phyloP scores from a whole-genome alignment of 2,888 invertebrate genomes.

The Prionchulus punctatus region DNA sequence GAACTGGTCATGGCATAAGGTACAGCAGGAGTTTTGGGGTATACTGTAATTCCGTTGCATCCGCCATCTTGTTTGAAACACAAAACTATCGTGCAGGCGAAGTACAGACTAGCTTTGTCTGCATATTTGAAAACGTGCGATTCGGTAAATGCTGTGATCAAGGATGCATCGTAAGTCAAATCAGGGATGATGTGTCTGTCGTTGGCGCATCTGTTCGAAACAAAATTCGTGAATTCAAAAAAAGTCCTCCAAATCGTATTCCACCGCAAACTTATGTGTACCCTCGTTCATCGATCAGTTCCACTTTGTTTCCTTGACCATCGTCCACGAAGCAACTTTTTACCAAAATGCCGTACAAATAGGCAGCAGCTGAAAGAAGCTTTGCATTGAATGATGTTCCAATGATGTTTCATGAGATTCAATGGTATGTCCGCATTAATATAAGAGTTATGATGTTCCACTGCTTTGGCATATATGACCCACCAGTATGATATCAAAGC shows the following conservation, averaged over 20 bases:
- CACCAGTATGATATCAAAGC: too few relatives aligned
- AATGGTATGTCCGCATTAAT: too few relatives aligned
- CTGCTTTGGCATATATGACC: too few relatives aligned
- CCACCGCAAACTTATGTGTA: too few relatives aligned
- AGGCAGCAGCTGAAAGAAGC: too few relatives aligned
- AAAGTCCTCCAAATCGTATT: not conserved
- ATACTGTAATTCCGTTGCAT: constrained; percentile 27
- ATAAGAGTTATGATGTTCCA: too few relatives aligned
- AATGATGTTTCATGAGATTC: too few relatives aligned
- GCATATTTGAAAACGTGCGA: constrained; percentile 31
- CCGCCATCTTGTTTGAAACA: constrained; percentile 31
- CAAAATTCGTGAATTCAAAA: constrained; percentile 7
- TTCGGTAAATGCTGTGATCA: constrained; percentile 19
- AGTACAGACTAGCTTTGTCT: constrained; percentile 28
- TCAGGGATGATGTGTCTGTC: constrained; percentile 24
- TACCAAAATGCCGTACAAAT: constrained; percentile 27
- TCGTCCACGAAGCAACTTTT: too few relatives aligned
- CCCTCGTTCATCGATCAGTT: constrained; percentile 28
- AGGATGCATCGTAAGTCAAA: constrained; percentile 17
- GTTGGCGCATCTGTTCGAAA: constrained; percentile 20
- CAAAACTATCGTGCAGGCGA: constrained; percentile 30
- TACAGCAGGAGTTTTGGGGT: not conserved
- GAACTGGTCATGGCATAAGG: not conserved
- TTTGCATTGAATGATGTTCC: too few relatives aligned
- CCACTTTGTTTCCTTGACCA: constrained; percentile 28